phyloP scores from a whole-genome alignment of 2,888 invertebrate species.

The Ashinkailepas kermadecensis region DNA sequence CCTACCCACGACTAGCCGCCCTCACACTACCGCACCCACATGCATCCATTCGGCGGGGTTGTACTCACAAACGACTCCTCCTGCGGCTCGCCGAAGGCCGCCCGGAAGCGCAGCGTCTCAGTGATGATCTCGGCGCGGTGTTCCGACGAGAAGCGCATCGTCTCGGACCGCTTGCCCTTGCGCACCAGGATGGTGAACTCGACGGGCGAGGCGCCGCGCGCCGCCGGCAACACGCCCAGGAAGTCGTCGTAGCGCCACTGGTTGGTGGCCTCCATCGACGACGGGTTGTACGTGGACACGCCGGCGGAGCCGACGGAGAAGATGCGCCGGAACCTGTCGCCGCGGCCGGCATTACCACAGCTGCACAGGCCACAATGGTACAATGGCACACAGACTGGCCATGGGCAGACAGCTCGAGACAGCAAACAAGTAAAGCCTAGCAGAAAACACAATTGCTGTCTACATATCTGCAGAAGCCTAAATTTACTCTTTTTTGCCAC shows the following conservation, averaged over 20 bases:
- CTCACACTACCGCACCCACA: no score
- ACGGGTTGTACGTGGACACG: conserved; percentile 95
- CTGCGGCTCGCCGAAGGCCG: conserved; percentile 64
- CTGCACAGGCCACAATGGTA: conserved; percentile 12
- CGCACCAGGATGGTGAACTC: conserved; percentile 65
- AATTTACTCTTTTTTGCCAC: no score
- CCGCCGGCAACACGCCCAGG: conserved; percentile 31
- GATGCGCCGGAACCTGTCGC: conserved; percentile 81
- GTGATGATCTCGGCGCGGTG: conserved; percentile 86
- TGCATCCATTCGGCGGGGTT: not conserved
- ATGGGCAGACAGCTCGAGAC: not conserved
- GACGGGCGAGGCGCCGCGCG: conserved; percentile 36
- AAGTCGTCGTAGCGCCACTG: conserved; percentile 74
- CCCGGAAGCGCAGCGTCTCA: conserved; percentile 58
- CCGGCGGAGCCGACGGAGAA: conserved; percentile 93
- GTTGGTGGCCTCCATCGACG: conserved; percentile 81
- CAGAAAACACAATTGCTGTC: not conserved
- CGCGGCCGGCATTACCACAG: not conserved
- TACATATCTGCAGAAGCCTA: no score
- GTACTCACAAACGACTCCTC: conserved; percentile 63
- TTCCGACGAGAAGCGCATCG: conserved; percentile 94
- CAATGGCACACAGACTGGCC: not conserved
- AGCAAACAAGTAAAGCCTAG: no score
- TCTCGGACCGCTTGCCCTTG: conserved; percentile 82
- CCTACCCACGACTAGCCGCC: no score